A percentile compares a stretch with the other conserved stretches of the same genome.
phyloP scores from a whole-genome alignment of 2,888 invertebrate genomes.

The Lithophane leautieri region DNA sequence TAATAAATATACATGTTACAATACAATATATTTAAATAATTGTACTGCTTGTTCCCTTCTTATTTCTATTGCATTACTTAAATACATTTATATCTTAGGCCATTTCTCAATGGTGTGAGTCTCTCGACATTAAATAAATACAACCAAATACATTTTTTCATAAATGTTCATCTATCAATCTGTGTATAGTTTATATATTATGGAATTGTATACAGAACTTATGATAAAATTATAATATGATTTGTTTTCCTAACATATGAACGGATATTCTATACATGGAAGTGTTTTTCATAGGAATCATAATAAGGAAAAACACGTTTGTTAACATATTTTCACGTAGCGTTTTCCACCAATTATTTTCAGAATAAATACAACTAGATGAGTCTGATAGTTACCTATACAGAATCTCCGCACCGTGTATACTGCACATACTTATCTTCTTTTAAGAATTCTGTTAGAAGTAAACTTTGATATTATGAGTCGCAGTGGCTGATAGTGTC shows the following conservation, averaged over 20 bases:
- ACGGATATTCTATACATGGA: neutral
- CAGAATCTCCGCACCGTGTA: neutral
- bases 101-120: neutral
- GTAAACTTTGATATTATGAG: constrained; percentile 13
- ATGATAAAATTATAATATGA: neutral
- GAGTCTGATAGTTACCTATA: neutral
- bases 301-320: neutral
- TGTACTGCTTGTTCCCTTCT: constrained; percentile 32
- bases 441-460: neutral
- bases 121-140: constrained; percentile 12
- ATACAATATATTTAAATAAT: constrained; percentile 20
- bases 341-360: neutral
- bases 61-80: constrained; percentile 1
- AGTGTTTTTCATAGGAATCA: neutral
- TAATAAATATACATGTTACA: constrained; percentile 19
- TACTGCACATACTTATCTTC: neutral
- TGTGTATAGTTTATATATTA: neutral
- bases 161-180: neutral
- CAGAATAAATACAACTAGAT: constrained; percentile 3
- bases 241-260: constrained; percentile 10
- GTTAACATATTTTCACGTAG: neutral
- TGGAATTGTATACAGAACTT: neutral
- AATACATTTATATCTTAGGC: constrained; percentile 33
- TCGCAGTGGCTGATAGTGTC: constrained; percentile 79
- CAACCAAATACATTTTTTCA: neutral